Percentiles rank a stretch among this genome's conserved stretches.
phyloP scores from a whole-genome alignment of 2,797 vertebrate genomes.

The Gymnodraco acuticeps region DNA sequence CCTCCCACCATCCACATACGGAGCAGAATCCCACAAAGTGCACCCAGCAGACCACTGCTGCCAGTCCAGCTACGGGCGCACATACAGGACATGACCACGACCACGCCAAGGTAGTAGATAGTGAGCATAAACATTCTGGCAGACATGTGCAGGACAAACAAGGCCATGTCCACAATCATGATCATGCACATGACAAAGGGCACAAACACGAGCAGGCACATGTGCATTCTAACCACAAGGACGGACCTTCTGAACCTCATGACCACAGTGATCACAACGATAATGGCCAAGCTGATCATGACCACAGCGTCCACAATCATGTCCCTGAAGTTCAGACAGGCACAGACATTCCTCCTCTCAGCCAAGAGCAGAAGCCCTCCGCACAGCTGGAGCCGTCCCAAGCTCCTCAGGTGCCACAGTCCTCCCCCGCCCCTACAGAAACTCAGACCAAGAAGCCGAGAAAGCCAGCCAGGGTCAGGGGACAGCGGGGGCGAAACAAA shows the following conservation, averaged over 20 bases:
- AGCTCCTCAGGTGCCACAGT: constrained; percentile 4
- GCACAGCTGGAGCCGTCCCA: constrained; percentile 11
- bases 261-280: constrained; percentile 18
- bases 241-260: constrained; percentile 38
- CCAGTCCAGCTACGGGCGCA: constrained; percentile 34
- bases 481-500: constrained; percentile 56
- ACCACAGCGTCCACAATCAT: constrained; percentile 38
- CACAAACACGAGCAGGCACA: constrained; percentile 71
- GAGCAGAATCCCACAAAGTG: constrained; percentile 56
- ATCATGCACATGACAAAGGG: constrained; percentile 63
- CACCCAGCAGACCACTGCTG: constrained; percentile 33
- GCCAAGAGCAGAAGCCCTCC: constrained; percentile 69
- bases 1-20: constrained; percentile 49
- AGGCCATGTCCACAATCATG: constrained; percentile 40
- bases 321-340: constrained; percentile 56
- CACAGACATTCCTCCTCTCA: constrained; percentile 73
- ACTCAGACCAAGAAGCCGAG: constrained; percentile 57
- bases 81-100: constrained; percentile 61
- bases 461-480: constrained; percentile 41
- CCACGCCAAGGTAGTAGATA: constrained; percentile 36
- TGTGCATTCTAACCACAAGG: constrained; percentile 43
- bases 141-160: constrained; percentile 63
- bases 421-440: constrained; percentile 55
- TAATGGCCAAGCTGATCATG: constrained; percentile 22
- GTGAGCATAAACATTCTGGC: constrained; percentile 67